Base-by-base conservation (phyloP, 1,140 invertebrate genomes). In the Ditylenchus dipsaci region DNA sequence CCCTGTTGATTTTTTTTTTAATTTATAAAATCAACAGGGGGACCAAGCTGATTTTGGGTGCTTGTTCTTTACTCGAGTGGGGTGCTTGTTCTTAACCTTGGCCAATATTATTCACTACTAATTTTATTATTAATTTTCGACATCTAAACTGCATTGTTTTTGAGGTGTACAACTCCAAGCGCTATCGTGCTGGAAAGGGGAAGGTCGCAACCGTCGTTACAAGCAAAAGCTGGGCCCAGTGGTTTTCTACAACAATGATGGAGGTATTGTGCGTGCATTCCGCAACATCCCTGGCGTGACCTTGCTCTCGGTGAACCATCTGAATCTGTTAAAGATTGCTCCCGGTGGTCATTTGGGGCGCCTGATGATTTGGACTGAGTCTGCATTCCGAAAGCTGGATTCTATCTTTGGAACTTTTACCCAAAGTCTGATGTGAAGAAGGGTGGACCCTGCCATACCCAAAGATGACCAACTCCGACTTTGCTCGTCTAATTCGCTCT, bases 151-250 rank as follows among this genome's bases (percentile, higher is more conserved):
- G n/a, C n/a, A n/a, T n/a, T n/a, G 8, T 30, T 64, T 73, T 84
- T 56, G 79, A 93, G 91, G 92, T 95, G 1, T 94, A 95, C 87
- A 93, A 94, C 83, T 95, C 93, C 0, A 91, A 94, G 84, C 88
- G 94, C 75, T 90, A 96, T 83, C 90, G 96, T 84, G 94, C 96
- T 83, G 96, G 96, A 75, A 95, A 93, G n/a, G 96, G 96, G 86
- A 99, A 98, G 86, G 97, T 92, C 90, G 96, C 83, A 97, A 98
- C 85, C 89, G 95, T 78, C 89, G 95, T 75, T 89, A 92, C 78
- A 90, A 97, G 75, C 93, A 97, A 84, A 90, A 93, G 82, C 88
- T 90, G 81, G 96, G 96, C 79, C 96, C 96, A 61, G 86, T 98
- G 67, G 89, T 99, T 78, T 88, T 99, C 68, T 99, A 97, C 84